Evolutionary conservation across 2,113 vertebrate genomes (phyloP).

Genomic region (Solenodon paradoxus): DNA sequence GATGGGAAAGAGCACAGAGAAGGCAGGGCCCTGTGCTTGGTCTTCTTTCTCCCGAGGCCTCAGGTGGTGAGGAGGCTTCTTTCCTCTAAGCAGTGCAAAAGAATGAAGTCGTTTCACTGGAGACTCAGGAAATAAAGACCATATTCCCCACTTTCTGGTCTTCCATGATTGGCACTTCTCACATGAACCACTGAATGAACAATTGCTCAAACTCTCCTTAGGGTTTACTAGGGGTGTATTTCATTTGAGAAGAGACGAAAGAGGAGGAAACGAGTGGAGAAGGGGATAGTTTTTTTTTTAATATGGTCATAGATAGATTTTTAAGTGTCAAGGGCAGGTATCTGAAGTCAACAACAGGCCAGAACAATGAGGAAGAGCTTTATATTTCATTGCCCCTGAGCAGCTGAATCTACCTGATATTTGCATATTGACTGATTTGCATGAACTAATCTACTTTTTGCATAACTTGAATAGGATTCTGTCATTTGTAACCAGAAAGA

Average conservation of each 20-base stretch:
- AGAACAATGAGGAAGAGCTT: neutral
- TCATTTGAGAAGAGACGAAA: neutral
- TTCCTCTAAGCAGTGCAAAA: neutral
- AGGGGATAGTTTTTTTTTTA: neutral
- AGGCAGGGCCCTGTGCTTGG: neutral
- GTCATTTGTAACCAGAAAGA: neutral
- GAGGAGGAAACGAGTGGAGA: neutral
- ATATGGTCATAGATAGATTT: neutral
- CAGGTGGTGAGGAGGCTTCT: neutral
- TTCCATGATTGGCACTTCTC: neutral
- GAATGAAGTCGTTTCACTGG: neutral
- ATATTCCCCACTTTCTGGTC: neutral
- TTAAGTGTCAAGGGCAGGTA: neutral
- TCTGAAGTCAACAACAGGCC: neutral
- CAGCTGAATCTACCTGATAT: neutral
- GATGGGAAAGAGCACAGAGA: neutral
- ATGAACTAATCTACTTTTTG: neutral
- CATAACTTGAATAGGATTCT: neutral
- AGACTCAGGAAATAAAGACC: neutral
- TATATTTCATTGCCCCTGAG: neutral
- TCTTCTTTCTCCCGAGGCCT: neutral
- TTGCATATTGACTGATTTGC: neutral
- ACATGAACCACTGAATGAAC: neutral
- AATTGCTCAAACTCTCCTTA: neutral
- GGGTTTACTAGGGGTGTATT: neutral